These are phyloP conservation scores for Thymallus thymallus DNA, from an alignment of 2,113 vertebrate species.

Conservation along the genomic window DNA sequence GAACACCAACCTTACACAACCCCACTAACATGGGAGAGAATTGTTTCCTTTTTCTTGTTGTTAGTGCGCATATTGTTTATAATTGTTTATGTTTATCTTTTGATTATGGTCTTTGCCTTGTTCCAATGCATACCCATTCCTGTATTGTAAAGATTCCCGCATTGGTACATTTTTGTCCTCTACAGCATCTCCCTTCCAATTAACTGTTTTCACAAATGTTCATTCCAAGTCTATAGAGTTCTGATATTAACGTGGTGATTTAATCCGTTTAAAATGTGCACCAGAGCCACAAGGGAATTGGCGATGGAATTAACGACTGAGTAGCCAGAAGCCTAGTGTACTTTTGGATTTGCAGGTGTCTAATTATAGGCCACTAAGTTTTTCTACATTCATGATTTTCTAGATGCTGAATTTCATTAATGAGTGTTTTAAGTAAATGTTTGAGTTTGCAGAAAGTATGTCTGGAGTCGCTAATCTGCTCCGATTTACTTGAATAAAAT, in stretches of 20 bases:
- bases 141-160: neutral
- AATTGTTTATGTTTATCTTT: constrained; percentile 34
- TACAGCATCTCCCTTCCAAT: neutral
- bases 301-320: constrained; percentile 33
- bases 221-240: neutral
- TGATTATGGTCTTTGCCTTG: constrained; percentile 14
- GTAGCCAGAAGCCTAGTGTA: constrained; percentile 19
- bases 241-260: constrained; percentile 32
- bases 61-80: neutral
- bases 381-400: constrained; percentile 34
- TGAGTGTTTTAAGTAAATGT: constrained; percentile 32
- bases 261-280: constrained; percentile 35
- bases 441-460: constrained; percentile 36
- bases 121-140: constrained; percentile 1
- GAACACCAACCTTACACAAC: neutral
- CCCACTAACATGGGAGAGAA: neutral
- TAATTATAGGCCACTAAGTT: constrained; percentile 38
- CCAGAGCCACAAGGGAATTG: constrained; percentile 19
- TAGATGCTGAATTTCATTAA: constrained; percentile 32
- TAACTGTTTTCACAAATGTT: constrained; percentile 10
- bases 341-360: constrained; percentile 43
- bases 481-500: constrained; percentile 13
- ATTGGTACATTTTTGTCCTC: constrained; percentile 11
- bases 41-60: neutral
- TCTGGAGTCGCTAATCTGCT: constrained; percentile 23